Conservation (phyloP, 2,113 vertebrate genomes). For the Sitta europaea region DNA sequence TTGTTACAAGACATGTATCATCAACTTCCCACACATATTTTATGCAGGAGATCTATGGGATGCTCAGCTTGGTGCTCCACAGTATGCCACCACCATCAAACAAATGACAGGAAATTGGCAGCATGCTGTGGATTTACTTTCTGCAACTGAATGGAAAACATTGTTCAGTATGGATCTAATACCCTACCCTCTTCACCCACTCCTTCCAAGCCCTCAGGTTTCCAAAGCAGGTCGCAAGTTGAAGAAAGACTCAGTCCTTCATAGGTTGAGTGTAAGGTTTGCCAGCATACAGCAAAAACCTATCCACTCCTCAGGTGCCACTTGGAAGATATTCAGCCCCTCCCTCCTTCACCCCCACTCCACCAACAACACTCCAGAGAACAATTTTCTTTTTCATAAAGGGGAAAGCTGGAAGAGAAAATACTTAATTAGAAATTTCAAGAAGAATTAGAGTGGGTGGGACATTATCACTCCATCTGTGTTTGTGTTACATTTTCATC, state of each 20-base stretch:
- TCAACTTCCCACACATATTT: constrained; percentile 30
- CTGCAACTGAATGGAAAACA: constrained; percentile 14
- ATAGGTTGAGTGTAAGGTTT: neutral
- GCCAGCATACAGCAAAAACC: neutral
- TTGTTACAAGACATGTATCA: constrained; percentile 44
- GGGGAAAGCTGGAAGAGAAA: neutral
- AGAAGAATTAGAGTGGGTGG: neutral
- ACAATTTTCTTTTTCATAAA: neutral
- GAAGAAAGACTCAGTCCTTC: neutral
- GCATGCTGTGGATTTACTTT: neutral
- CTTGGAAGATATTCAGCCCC: neutral
- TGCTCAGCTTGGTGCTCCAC: constrained; percentile 6
- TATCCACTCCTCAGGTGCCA: neutral
- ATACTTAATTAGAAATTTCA: neutral
- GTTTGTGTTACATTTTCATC: constrained; percentile 18
- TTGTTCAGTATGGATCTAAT: neutral
- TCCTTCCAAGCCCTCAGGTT: neutral
- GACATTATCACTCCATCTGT: constrained; percentile 11
- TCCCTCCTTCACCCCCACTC: no score
- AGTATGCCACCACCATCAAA: neutral
- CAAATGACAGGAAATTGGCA: constrained; percentile 34
- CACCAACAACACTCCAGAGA: neutral
- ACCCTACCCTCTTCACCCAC: neutral
- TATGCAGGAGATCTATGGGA: neutral
- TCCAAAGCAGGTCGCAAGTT: neutral